Evolutionary conservation across 2,888 invertebrate species (phyloP).

Genomic region (Melinaea marsaeus): DNA sequence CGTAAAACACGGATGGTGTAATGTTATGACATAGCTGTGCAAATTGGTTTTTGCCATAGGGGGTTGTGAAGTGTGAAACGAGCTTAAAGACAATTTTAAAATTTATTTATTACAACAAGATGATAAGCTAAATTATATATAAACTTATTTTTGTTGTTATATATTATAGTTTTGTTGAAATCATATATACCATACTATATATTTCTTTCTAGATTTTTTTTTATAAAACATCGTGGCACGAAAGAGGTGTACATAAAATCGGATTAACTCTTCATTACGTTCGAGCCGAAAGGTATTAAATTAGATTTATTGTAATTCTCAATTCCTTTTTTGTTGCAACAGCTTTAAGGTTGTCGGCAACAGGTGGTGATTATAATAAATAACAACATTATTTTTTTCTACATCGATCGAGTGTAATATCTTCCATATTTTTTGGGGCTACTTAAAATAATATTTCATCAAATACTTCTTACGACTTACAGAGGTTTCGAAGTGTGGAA

Average conservation of each 20-base stretch:
- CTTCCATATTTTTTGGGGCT: conserved; percentile 19
- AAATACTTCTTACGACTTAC: conserved; percentile 1
- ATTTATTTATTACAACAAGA: too few relatives aligned
- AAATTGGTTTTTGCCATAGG: conserved; percentile 10
- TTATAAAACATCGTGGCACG: conserved; percentile 17
- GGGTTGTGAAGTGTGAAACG: not conserved
- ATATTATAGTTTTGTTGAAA: too few relatives aligned
- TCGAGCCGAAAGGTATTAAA: conserved; percentile 48
- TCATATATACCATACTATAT: too few relatives aligned
- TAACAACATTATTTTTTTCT: conserved; percentile 42
- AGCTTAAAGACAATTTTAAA: too few relatives aligned
- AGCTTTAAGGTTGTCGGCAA: conserved; percentile 48
- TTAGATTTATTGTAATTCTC: conserved; percentile 53
- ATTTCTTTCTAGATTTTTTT: conserved; percentile 22
- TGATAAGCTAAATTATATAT: too few relatives aligned
- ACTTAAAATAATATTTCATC: conserved; percentile 7
- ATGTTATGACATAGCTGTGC: conserved; percentile 15
- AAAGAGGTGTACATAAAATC: conserved; percentile 26
- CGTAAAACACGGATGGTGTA: conserved; percentile 2
- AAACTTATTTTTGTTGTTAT: too few relatives aligned
- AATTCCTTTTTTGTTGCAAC: conserved; percentile 49
- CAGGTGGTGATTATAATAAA: conserved; percentile 62
- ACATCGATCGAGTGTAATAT: not conserved
- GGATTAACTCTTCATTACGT: conserved; percentile 42
- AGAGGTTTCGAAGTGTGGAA: too few relatives aligned